Conservation (phyloP, 1,140 invertebrate genomes). For the Aphis craccivora region DNA sequence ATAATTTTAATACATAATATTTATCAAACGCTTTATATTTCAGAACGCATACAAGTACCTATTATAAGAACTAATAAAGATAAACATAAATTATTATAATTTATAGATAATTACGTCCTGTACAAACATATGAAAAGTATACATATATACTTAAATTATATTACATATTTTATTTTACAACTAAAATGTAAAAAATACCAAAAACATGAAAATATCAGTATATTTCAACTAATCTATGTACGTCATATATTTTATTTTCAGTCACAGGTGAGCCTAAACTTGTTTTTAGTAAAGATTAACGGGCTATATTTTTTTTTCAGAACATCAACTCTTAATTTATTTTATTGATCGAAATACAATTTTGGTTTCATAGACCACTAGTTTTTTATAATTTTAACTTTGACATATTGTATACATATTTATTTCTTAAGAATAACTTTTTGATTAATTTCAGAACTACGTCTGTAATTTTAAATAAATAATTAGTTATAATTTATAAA, state of each 20-base stretch:
- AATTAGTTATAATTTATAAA: background rate
- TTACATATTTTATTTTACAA: background rate
- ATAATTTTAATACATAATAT: background rate
- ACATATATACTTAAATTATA: background rate
- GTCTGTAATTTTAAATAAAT: background rate
- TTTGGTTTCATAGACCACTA: too few species aligned
- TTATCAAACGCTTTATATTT: background rate
- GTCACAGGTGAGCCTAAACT: background rate
- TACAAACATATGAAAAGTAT: background rate
- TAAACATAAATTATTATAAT: background rate
- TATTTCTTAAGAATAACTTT: background rate
- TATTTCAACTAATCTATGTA: background rate
- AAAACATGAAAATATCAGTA: background rate
- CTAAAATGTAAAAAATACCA: background rate
- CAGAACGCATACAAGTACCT: too few species aligned
- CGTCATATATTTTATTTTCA: background rate
- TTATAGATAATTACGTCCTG: background rate
- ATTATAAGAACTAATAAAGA: background rate
- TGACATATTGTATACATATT: too few species aligned
- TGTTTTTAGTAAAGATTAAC: background rate
- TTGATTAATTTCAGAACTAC: background rate
- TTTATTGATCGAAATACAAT: too few species aligned
- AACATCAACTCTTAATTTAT: background rate
- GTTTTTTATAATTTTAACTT: background rate
- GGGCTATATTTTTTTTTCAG: too few species aligned